Percentiles rank a stretch among this genome's conserved stretches.
Conservation (phyloP, 2,888 invertebrate genomes). For the Luffia ferchaultella region DNA sequence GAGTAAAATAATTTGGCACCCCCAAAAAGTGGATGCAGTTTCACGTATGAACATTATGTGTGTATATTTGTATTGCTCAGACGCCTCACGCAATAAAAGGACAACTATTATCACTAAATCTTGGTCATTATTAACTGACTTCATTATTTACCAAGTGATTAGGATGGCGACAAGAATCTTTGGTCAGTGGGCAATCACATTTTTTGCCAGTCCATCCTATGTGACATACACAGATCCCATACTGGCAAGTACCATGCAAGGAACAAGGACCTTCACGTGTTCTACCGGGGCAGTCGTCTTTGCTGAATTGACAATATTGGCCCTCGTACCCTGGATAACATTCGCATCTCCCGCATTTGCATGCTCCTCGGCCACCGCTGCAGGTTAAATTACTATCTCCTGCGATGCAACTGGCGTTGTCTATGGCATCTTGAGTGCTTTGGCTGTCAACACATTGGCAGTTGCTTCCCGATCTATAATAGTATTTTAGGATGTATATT, state of each 20-base stretch:
- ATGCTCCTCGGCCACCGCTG: constrained; percentile 48
- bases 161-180: constrained; percentile 15
- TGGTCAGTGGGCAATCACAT: constrained; percentile 31
- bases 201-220: constrained; percentile 36
- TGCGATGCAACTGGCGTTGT: constrained; percentile 22
- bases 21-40: too few species aligned
- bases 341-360: constrained; percentile 66
- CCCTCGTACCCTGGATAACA: constrained; percentile 49
- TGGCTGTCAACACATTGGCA: constrained; percentile 25
- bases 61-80: too few species aligned
- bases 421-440: constrained; percentile 10
- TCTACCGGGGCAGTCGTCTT: constrained; percentile 29
- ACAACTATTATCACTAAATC: not conserved
- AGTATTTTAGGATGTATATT: too few species aligned
- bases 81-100: too few species aligned
- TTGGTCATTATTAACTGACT: too few species aligned
- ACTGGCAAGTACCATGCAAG: not conserved
- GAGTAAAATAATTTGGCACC: too few species aligned
- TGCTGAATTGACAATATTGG: constrained; percentile 35
- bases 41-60: too few species aligned
- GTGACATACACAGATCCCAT: constrained; percentile 50
- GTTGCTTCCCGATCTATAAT: constrained; percentile 28
- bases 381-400: constrained; percentile 24
- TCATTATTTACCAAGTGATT: not conserved
- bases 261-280: not conserved